Evolutionary conservation across 2,797 vertebrate genomes (phyloP).

Genomic region (Ctenopoma kingsleyae): DNA sequence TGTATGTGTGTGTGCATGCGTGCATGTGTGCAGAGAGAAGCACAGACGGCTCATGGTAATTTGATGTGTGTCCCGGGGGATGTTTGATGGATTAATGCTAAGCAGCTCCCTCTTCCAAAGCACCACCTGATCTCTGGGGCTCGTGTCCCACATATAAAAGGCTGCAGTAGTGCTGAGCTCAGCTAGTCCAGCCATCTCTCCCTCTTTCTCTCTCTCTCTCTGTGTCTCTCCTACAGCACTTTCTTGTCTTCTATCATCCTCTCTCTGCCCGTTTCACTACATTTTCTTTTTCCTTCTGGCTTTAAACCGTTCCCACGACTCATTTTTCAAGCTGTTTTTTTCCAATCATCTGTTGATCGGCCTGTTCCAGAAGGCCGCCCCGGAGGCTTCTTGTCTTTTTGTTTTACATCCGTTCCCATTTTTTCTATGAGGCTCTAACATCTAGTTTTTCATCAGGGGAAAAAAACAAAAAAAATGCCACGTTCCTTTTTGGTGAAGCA

Average conservation of each 20-base stretch:
- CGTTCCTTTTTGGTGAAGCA: slow-evolving; percentile 93
- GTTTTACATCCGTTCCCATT: slow-evolving; percentile 1
- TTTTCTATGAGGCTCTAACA: slow-evolving; percentile 57
- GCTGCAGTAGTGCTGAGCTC: slow-evolving; percentile 87
- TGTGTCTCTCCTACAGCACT: slow-evolving; percentile 51
- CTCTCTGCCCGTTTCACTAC: slow-evolving; percentile 26
- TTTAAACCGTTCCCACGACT: slow-evolving; percentile 32
- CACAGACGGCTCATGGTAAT: slow-evolving; percentile 86
- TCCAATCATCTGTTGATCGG: slow-evolving; percentile 31
- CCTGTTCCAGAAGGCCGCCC: slow-evolving; percentile 35
- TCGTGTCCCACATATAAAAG: slow-evolving; percentile 87
- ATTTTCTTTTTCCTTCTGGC: slow-evolving; percentile 26
- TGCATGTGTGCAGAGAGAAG: slow-evolving; percentile 40
- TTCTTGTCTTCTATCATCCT: slow-evolving; percentile 47
- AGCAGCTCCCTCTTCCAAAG: slow-evolving; percentile 85
- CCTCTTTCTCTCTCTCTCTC: slow-evolving; percentile 25
- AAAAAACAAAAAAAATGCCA: slow-evolving; percentile 80
- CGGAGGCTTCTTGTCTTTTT: slow-evolving; percentile 15
- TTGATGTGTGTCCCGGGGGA: slow-evolving; percentile 88
- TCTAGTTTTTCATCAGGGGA: slow-evolving; percentile 25
- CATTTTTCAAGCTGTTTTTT: slow-evolving; percentile 10
- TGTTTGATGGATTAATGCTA: slow-evolving; percentile 90
- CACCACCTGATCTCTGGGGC: slow-evolving; percentile 88
- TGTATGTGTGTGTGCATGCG: slow-evolving; percentile 23
- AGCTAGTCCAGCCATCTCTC: slow-evolving; percentile 72